Base-by-base conservation (phyloP, 2,797 vertebrate species). In the Acrossocheilus wenchowensis region DNA sequence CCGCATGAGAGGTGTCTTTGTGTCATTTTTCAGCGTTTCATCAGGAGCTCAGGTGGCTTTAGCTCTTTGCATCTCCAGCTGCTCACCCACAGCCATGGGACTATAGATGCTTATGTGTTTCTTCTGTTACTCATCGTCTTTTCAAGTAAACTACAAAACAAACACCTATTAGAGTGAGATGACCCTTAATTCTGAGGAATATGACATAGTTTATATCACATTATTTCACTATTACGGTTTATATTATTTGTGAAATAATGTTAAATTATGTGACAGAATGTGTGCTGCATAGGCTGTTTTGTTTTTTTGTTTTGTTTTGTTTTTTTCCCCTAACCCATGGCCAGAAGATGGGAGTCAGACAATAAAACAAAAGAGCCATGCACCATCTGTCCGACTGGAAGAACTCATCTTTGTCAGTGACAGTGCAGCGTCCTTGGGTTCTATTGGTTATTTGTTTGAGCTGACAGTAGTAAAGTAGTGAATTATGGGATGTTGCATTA, bases 41-140 rank as follows among this genome's bases (percentile, higher is more conserved):
- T 87, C 57, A 39, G 57, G 54, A 79, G 36, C 73, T 21, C 82
- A 87, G 77, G 43, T 85, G 89, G 84, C 86, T 79, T 71, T 77
- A 80, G 52, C 87, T 88, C 69, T 30, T 21, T 0, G 74, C 81
- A 87, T 85, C 84, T 86, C 48, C 52, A 82, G 69, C 77, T 75
- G 57, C 64, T 84, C 60, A 45, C 68, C 30, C 52, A 43, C 34
- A 52, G 17, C 41, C n/a, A 17, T 23, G 12, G 26, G 64, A 45
- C 43, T 82, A 4, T 34, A 45, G 15, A 73, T 9, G 11, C n/a
- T 6, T 23, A 15, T 60, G 41, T 43, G 36, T 54, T 57, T 83
- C 4, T 41, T 57, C 12, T 57, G 43, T 73, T 19, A 34, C 8
- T 30, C 23, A 12, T 60, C 9, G 21, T 68, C 11, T 50, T 77